phyloP scores from a whole-genome alignment of 2,797 vertebrate species.

The Podarcis siculus region DNA sequence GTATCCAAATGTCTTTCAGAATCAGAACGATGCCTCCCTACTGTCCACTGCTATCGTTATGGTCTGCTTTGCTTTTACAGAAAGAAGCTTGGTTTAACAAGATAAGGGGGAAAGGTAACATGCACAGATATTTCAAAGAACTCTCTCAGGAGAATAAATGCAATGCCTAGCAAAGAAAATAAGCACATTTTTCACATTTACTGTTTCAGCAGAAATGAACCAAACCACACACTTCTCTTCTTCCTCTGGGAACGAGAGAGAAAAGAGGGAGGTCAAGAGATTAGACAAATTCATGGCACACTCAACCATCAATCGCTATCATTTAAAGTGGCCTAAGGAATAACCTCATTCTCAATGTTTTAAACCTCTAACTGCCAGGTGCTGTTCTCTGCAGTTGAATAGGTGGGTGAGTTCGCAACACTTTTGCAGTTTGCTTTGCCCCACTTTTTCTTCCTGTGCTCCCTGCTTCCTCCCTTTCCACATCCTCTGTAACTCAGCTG shows the following conservation, averaged over 20 bases:
- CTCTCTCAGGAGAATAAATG: constrained; percentile 34
- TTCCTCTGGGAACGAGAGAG: neutral
- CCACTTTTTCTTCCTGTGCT: neutral
- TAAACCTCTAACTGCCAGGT: neutral
- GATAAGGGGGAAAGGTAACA: constrained; percentile 22
- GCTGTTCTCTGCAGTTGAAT: neutral
- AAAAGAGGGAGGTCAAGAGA: constrained; percentile 17
- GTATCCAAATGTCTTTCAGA: neutral
- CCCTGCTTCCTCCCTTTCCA: neutral
- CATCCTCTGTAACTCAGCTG: neutral
- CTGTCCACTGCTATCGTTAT: neutral
- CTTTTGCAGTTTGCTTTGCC: neutral
- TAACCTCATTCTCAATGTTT: neutral
- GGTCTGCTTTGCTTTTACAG: constrained; percentile 18
- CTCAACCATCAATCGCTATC: constrained; percentile 5
- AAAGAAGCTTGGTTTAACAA: constrained; percentile 33
- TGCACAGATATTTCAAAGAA: constrained; percentile 20
- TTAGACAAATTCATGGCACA: constrained; percentile 8
- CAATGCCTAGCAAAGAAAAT: constrained; percentile 1
- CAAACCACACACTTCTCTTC: neutral
- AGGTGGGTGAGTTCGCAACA: neutral
- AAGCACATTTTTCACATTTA: constrained; percentile 31
- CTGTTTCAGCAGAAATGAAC: constrained; percentile 29
- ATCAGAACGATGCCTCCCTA: neutral
- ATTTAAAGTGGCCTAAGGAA: neutral